Evolutionary conservation across 2,797 vertebrate species (phyloP).

Genomic region (Rallus crepitans): DNA sequence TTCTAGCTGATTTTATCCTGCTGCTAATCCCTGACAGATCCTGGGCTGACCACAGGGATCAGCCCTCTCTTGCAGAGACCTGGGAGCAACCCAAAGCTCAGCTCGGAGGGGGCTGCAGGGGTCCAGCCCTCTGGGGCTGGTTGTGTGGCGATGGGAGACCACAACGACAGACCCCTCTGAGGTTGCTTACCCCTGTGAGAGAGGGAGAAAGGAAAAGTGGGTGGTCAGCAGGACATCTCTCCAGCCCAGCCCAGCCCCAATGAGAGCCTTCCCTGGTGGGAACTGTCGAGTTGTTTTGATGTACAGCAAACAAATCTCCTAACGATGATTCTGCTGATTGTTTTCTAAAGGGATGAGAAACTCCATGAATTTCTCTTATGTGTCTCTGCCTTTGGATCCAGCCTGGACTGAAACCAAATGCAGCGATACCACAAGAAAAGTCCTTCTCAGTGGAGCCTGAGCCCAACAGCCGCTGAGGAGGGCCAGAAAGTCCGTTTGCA

Average conservation of each 20-base stretch:
- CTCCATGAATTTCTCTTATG: neutral
- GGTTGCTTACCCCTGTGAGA: neutral
- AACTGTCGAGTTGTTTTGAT: neutral
- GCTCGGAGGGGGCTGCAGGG: neutral
- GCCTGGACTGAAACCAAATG: neutral
- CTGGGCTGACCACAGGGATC: neutral
- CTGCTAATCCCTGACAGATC: neutral
- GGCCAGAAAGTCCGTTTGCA: neutral
- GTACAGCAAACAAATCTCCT: neutral
- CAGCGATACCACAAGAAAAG: neutral
- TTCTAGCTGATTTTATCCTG: neutral
- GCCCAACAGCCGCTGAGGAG: constrained; percentile 1
- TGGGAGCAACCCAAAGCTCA: rapidly evolving
- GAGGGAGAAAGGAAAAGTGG: neutral
- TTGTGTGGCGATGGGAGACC: neutral
- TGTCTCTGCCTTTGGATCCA: neutral
- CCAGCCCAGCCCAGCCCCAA: neutral
- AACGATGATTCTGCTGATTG: rapidly evolving
- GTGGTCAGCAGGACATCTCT: neutral
- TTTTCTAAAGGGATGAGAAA: neutral
- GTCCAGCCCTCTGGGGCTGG: neutral
- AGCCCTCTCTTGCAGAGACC: neutral
- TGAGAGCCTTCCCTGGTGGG: neutral
- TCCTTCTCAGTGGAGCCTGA: neutral
- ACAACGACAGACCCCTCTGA: neutral